Base-by-base conservation (phyloP, 2,888 invertebrate species). In the Drosophila neonasuta region DNA sequence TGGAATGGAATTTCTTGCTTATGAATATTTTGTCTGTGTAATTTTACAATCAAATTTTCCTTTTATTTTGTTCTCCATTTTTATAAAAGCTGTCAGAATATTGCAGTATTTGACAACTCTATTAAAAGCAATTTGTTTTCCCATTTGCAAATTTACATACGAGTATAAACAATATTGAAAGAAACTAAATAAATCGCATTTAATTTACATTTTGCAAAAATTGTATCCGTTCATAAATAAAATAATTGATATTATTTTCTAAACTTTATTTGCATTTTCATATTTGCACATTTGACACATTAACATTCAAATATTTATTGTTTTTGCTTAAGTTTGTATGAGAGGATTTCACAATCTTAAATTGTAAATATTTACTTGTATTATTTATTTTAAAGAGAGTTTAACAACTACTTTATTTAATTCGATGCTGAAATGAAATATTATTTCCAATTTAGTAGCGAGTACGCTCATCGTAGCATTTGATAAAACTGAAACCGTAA, bases 401-500 rank as follows among this genome's bases (percentile, higher is more conserved):
- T 39, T 57, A 57, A 30, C 29, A 57, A 41, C 17, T 29, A 48
- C 5, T 11, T 8, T 2, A 6, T 10, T n/a, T 10, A 2, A 29
- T 32, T 13, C 4, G 6, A 10, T 30, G 36, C 11, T 46, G 44
- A 52, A 68, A 32, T 46, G 32, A 36, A 41, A 15, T 15, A 41
- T 41, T 20, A 7, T 32, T 9, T 48, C 56, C 55, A 63, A 56
- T 48, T 62, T 72, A 83, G 68, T 83, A 83, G 42, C 86, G 80
- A 9, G 68, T 62, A 5, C 71, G 77, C 48, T 74, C 73, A 10
- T 70, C 75, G 50, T 79, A 80, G 5, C 71, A 66, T n/a, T 77
- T 70, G 44, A 80, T 74, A 36, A 78, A 56, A 45, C 81, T 86
- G 83, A 30, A 83, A 72, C 9, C 44, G 58, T 34, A 42, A 42